Evolutionary conservation across 2,888 invertebrate species (phyloP), one percentile per base, ranked within the genome.

Genomic region (Ectemnius cavifrons): DNA sequence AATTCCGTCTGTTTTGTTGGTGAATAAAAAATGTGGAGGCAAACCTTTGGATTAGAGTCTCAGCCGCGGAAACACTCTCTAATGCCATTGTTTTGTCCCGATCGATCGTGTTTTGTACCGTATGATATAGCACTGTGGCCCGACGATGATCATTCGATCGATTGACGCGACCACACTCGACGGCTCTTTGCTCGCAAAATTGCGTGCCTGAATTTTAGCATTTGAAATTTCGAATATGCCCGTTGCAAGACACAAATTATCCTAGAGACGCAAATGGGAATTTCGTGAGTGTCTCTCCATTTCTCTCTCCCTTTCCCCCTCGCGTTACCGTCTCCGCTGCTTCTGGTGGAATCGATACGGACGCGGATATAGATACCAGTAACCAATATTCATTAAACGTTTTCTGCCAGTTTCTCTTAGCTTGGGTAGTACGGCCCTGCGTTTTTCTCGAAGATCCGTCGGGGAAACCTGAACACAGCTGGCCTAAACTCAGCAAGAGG

Each of bases 1-100:
- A 78, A 73, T 71, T 63, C 66, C 72, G 73, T 76, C 79, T 70
- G 79, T 75, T 23, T 67, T 66, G 69, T 70, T 70, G 68, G 71
- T 82, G 84, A 86, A 88, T 85, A 88, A 87, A 88, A 88, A 89
- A 88, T 88, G 84, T 82, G 82, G 84, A 87, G 86, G 88, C 91
- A 91, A 91, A 91, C 91, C 91, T 91, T 90, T 90, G 91, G 75
- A 90, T 89, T 85, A 89, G 88, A 88, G 89, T 89, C 87, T 91
- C 91, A 80, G 90, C 88, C 91, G 87, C 89, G 88, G 87, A 86
- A 87, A 90, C 90, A 90, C 91, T 91, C 87, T 91, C 91, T 86
- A 91, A 89, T 87, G 91, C 91, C 91, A 91, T 90, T 83, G 86
- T 85, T 86, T 83, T 83, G 76, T 78, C 68, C 83, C 85, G 85